Evolutionary conservation across 2,113 vertebrate species (phyloP), one percentile per base, ranked within the genome.

Genomic region (Chauna torquata): DNA sequence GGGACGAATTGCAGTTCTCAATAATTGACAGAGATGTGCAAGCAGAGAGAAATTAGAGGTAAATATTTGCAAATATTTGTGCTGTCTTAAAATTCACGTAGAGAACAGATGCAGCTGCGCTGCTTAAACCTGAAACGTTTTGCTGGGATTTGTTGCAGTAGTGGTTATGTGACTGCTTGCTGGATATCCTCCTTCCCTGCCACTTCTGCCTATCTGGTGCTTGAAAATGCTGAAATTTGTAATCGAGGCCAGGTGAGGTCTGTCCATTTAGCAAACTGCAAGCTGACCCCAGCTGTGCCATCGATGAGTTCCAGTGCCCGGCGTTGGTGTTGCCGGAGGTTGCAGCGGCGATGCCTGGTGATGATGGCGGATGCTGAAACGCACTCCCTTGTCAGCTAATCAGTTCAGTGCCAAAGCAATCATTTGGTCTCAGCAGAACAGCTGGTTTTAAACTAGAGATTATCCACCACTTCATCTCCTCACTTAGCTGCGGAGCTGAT

Each of bases 391-490:
- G 72, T 66, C 91, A 94, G 76, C 40, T 84, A 54, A 97, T 98
- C 86, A 58, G 30, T 88, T 64, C 83, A 44, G 87, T 88, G 85
- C 83, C 80, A 74, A 95, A 95, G 86, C 75, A 88, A 94, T 95
- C 36, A 89, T 92, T 88, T 74, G 92, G 92, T 97, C 90, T 92
- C 79, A 52, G 66, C 85, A 78, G 75, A 96, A 75, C 94, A 97
- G 88, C 93, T 96, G 74, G 80, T 95, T 97, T 92, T 96, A 94
- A 97, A 80, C 66, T 68, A 64, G 25, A 77, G 69, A 90, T 74
- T 90, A 90, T 90, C 87, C 95, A 45, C 87, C 86, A 66, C 76
- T 97, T 94, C 88, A 82, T 97, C 95, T 98, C 92, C 79, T 96
- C 83, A 61, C 86, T 90, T 87, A 80, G 54, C 75, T 76, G 42